These are phyloP conservation scores for Oconnorella tubifera DNA, from an alignment of 2,888 invertebrate genomes.

Conservation along the genomic window DNA sequence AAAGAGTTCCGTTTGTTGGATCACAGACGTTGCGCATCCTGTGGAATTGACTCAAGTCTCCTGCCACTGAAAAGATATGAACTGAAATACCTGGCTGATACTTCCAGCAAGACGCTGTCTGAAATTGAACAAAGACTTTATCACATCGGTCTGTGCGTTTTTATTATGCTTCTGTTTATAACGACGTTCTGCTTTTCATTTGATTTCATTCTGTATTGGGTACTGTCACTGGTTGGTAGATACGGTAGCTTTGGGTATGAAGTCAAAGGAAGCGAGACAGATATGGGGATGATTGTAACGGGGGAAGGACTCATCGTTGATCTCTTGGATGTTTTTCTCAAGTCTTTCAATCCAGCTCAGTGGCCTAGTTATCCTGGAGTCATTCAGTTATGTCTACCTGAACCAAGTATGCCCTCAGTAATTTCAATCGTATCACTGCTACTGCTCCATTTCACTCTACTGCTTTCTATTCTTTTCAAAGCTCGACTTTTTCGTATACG, in stretches of 20 bases:
- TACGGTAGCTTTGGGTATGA: slow-evolving; percentile 36
- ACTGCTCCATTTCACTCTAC: slow-evolving; percentile 29
- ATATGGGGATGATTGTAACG: slow-evolving; percentile 25
- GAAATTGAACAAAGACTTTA: slow-evolving; percentile 36
- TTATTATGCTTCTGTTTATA: slow-evolving; percentile 38
- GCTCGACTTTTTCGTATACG: slow-evolving; percentile 35
- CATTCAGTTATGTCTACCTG: slow-evolving; percentile 28
- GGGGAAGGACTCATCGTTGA: slow-evolving; percentile 34
- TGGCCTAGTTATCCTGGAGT: slow-evolving; percentile 25
- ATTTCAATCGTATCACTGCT: slow-evolving; percentile 23
- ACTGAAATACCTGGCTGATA: slow-evolving; percentile 38
- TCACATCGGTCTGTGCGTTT: slow-evolving; percentile 35
- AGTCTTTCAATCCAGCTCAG: slow-evolving; percentile 29
- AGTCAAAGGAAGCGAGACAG: slow-evolving; percentile 24
- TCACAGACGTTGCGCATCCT: slow-evolving; percentile 35
- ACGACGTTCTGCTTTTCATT: slow-evolving; percentile 37
- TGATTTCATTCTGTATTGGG: slow-evolving; percentile 42
- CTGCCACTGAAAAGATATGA: slow-evolving; percentile 43
- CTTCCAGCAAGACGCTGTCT: slow-evolving; percentile 34
- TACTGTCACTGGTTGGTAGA: slow-evolving; percentile 37
- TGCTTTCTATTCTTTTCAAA: slow-evolving; percentile 33
- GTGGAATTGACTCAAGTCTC: slow-evolving; percentile 36
- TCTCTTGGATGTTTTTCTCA: slow-evolving; percentile 36
- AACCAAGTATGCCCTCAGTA: slow-evolving; percentile 28
- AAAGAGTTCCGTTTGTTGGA: slow-evolving; percentile 39